phyloP scores from a whole-genome alignment of 2,113 vertebrate genomes.

The Chloebia gouldiae region DNA sequence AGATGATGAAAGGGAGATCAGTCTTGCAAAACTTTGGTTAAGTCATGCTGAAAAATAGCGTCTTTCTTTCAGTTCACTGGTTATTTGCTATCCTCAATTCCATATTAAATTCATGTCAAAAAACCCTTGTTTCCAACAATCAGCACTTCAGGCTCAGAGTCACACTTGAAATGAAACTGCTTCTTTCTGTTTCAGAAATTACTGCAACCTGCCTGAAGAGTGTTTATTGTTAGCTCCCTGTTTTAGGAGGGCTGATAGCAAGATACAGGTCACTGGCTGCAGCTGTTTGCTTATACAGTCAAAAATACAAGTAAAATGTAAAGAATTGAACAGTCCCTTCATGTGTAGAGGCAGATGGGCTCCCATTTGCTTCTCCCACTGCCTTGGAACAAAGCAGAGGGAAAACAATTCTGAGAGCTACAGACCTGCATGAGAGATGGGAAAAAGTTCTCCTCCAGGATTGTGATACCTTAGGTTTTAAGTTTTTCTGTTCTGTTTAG shows the following conservation, averaged over 20 bases:
- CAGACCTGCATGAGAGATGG: background rate
- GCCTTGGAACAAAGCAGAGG: background rate
- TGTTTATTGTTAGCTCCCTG: background rate
- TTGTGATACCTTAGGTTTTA: background rate
- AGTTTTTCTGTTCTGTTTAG: background rate
- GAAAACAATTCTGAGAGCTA: background rate
- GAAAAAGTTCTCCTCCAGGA: background rate
- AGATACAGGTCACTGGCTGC: background rate
- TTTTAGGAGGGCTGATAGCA: background rate
- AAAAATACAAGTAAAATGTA: background rate
- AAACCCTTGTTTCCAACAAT: background rate
- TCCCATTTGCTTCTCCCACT: background rate
- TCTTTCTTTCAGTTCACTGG: background rate
- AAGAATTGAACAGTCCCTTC: background rate
- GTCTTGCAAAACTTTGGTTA: background rate
- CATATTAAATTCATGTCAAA: background rate
- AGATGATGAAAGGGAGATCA: background rate
- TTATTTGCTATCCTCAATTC: background rate
- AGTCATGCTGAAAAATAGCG: background rate
- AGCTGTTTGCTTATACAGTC: background rate
- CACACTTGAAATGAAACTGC: background rate
- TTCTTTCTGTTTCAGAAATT: background rate
- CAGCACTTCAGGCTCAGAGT: background rate
- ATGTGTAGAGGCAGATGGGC: background rate
- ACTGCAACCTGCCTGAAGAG: background rate